These are phyloP conservation scores for Mallotus villosus DNA, from an alignment of 2,797 vertebrate species.

Conservation along the genomic window DNA sequence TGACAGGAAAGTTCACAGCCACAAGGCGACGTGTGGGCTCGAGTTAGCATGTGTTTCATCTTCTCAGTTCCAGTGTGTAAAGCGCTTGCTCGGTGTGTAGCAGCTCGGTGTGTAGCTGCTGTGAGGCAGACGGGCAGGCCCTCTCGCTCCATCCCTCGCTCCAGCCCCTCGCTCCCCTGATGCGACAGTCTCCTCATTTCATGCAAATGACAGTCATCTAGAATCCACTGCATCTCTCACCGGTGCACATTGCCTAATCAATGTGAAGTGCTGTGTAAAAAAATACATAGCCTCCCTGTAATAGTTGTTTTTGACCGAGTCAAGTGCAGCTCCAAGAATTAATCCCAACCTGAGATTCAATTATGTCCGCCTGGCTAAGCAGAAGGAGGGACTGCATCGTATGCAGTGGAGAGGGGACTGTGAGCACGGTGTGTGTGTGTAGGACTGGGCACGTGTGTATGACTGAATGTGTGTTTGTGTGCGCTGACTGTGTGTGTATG, in stretches of 20 bases:
- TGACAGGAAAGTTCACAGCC: too few relatives aligned
- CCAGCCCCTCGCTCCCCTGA: conserved; percentile 69
- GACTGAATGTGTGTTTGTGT: too few relatives aligned
- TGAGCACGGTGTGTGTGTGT: conserved; percentile 16
- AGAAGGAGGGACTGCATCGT: conserved; percentile 66
- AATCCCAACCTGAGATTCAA: conserved; percentile 99
- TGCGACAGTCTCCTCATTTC: conserved; percentile 90
- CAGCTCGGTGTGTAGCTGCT: conserved; percentile 59
- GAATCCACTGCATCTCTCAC: conserved; percentile 91
- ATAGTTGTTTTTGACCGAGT: conserved; percentile 99
- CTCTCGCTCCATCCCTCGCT: too few relatives aligned
- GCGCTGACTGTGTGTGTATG: conserved; percentile 31
- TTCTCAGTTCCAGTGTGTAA: conserved; percentile 47
- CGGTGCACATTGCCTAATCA: conserved; percentile 99
- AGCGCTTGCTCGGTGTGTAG: conserved; percentile 56
- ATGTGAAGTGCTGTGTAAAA: conserved; percentile 99
- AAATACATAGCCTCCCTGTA: conserved; percentile 93
- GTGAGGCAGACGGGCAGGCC: conserved; percentile 47
- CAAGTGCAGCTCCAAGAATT: conserved; percentile 99
- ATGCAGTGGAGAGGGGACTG: conserved; percentile 28
- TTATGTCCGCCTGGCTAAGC: conserved; percentile 81
- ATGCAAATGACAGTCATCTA: conserved; percentile 99
- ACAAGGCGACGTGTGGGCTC: background rate
- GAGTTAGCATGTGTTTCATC: conserved; percentile 2
- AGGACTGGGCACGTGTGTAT: conserved; percentile 2